These are phyloP conservation scores for Istiophorus platypterus DNA, from an alignment of 2,113 vertebrate species.

Conservation along the genomic window DNA sequence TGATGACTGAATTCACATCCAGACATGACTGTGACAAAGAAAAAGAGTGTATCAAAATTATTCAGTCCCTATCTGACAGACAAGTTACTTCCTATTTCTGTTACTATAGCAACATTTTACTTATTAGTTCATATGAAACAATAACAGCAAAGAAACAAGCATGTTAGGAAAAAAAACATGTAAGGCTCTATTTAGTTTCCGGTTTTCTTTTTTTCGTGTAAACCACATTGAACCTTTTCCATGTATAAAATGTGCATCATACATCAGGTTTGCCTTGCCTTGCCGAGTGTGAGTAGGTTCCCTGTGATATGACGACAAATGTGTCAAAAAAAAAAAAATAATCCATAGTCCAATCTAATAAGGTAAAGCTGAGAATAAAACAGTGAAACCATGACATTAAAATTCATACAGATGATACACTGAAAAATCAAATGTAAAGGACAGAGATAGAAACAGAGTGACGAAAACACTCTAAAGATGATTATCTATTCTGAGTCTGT, in stretches of 20 bases:
- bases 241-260: not conserved
- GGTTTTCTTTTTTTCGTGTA: not conserved
- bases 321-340: not conserved
- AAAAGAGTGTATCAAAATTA: not conserved
- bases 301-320: not conserved
- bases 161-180: not conserved
- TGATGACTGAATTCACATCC: not conserved
- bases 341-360: not conserved
- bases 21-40: not conserved
- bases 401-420: not conserved
- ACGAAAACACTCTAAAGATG: conserved; percentile 22
- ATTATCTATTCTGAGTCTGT: conserved; percentile 40
- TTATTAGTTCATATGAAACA: conserved; percentile 26
- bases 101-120: conserved; percentile 54
- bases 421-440: not conserved
- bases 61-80: conserved; percentile 3
- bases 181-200: not conserved
- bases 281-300: not conserved
- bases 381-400: not conserved
- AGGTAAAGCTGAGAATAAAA: not conserved
- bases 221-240: not conserved
- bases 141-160: not conserved
- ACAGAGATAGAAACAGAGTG: not conserved
- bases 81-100: conserved; percentile 71
- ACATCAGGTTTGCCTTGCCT: not conserved